These are phyloP conservation scores for Hemiprocne comata DNA, from an alignment of 2,113 vertebrate species.

Conservation along the genomic window DNA sequence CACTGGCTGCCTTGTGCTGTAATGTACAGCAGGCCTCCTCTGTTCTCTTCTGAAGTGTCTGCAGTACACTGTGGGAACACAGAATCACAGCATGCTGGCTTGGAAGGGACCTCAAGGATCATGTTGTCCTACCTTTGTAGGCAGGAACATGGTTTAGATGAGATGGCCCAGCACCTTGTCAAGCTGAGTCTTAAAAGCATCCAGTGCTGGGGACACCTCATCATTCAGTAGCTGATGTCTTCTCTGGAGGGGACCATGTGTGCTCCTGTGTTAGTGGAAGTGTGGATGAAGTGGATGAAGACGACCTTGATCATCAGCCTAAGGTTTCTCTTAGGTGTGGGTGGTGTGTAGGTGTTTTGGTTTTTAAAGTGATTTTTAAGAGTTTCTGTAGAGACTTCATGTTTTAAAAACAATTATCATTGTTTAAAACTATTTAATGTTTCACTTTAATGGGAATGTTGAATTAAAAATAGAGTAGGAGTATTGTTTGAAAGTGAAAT, in stretches of 20 bases:
- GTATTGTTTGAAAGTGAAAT: not conserved
- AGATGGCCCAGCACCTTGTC: no score
- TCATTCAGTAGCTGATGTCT: not conserved
- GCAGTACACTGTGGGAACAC: no score
- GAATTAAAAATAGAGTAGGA: not conserved
- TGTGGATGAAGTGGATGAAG: not conserved
- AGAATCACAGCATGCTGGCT: no score
- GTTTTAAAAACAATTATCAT: not conserved
- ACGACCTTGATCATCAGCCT: not conserved
- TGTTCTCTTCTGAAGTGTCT: rapidly evolving
- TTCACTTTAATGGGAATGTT: not conserved
- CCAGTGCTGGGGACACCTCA: no score
- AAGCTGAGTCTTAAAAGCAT: no score
- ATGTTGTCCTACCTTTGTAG: no score
- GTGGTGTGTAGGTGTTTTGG: no score
- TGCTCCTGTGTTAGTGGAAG: not conserved
- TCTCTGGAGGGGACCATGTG: not conserved
- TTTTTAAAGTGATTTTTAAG: not conserved
- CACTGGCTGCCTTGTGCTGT: not conserved
- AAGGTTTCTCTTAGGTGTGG: not conserved
- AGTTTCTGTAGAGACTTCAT: not conserved
- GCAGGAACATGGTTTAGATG: no score
- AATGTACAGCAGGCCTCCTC: not conserved
- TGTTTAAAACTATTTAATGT: not conserved
- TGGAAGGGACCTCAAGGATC: no score